Evolutionary conservation across 2,888 invertebrate genomes (phyloP).

Genomic region (Microplitis deprimator): DNA sequence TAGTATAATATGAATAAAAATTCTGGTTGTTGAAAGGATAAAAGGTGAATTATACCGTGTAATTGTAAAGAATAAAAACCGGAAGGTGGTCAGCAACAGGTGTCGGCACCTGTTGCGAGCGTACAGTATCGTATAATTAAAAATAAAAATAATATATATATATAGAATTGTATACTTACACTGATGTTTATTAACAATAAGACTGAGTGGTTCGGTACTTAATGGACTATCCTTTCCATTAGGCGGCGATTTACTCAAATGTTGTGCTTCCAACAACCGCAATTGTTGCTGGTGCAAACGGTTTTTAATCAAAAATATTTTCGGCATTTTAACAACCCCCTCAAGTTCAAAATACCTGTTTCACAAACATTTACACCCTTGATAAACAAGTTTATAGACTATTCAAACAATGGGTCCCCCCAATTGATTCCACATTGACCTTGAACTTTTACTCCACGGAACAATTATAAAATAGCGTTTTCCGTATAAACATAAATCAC

Average conservation of each 20-base stretch:
- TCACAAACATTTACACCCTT: background rate
- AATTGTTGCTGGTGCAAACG: constrained; percentile 93
- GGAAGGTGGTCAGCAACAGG: background rate
- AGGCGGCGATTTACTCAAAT: constrained; percentile 73
- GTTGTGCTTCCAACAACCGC: constrained; percentile 86
- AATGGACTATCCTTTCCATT: constrained; percentile 69
- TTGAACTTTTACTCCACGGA: constrained; percentile 32
- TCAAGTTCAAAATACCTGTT: background rate
- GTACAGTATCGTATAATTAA: too few species aligned
- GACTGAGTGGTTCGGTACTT: constrained; percentile 71
- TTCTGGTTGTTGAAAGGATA: constrained; percentile 7
- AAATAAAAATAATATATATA: too few species aligned
- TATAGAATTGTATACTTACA: constrained; percentile 62
- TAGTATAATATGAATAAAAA: too few species aligned
- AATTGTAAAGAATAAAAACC: constrained; percentile 5
- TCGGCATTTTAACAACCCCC: constrained; percentile 80
- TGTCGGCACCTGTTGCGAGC: constrained; percentile 11
- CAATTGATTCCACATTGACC: constrained; percentile 11
- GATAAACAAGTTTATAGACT: background rate
- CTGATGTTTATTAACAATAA: constrained; percentile 72
- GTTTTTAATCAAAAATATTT: constrained; percentile 93
- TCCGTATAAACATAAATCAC: constrained; percentile 14
- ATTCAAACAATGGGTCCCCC: background rate
- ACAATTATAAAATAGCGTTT: background rate
- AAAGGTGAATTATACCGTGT: constrained; percentile 1